Conservation (phyloP, 2,797 vertebrate species). For the Myripristis murdjan region DNA sequence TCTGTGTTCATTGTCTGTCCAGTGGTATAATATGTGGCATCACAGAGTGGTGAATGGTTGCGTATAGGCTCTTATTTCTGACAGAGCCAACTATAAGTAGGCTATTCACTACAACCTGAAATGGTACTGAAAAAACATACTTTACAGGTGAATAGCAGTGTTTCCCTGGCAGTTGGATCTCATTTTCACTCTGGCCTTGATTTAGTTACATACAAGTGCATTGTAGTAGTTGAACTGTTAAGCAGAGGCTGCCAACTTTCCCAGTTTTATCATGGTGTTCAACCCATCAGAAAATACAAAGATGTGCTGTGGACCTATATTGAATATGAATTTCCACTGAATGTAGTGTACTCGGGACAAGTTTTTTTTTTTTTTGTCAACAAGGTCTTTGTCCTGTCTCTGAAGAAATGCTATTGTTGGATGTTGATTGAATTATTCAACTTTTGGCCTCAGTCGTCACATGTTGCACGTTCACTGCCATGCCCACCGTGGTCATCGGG, state of each 20-base stretch:
- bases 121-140: too few species aligned
- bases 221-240: too few species aligned
- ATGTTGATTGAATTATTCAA: constrained; percentile 11
- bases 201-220: too few species aligned
- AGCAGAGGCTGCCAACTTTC: too few species aligned
- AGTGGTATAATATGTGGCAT: not conserved
- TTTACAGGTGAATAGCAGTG: too few species aligned
- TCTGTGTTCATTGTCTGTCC: not conserved
- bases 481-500: constrained; percentile 4
- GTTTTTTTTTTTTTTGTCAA: not conserved
- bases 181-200: too few species aligned
- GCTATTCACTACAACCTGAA: too few species aligned
- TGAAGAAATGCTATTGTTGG: constrained; percentile 5
- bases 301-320: not conserved
- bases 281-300: not conserved
- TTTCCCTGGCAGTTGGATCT: too few species aligned
- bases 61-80: too few species aligned
- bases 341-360: not conserved
- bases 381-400: constrained; percentile 2
- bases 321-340: not conserved
- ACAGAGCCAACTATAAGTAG: too few species aligned
- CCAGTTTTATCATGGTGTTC: not conserved
- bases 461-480: constrained; percentile 10
- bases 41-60: not conserved
- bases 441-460: constrained; percentile 6